phyloP scores from a whole-genome alignment of 2,797 vertebrate genomes.

The Arrhamphus sclerolepis region DNA sequence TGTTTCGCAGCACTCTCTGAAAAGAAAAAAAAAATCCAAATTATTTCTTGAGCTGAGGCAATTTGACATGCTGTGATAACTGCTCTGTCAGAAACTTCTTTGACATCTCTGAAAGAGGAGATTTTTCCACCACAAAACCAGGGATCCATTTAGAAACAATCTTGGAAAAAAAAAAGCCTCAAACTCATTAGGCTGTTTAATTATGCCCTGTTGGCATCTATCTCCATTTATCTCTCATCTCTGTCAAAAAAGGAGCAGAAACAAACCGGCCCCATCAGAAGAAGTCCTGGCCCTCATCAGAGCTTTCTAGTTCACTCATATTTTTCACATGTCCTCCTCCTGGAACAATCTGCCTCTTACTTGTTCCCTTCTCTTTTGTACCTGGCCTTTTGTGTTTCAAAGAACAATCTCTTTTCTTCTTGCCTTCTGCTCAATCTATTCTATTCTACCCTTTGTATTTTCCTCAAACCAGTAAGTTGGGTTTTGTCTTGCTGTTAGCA shows the following conservation, averaged over 20 bases:
- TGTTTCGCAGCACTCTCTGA: conserved; percentile 88
- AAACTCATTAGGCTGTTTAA: conserved; percentile 99
- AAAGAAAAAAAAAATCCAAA: conserved; percentile 86
- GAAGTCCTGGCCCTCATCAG: conserved; percentile 58
- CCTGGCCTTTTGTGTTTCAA: conserved; percentile 54
- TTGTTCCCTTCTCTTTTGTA: conserved; percentile 61
- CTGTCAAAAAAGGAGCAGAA: conserved; percentile 77
- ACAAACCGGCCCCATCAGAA: conserved; percentile 77
- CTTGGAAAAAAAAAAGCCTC: conserved; percentile 86
- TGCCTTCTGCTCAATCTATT: conserved; percentile 44
- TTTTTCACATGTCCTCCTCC: conserved; percentile 48
- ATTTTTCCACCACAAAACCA: conserved; percentile 88
- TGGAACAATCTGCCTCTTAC: conserved; percentile 62
- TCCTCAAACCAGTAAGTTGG: conserved; percentile 60
- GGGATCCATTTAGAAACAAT: conserved; percentile 86
- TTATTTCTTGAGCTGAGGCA: conserved; percentile 95
- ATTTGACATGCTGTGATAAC: conserved; percentile 99
- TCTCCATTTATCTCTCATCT: conserved; percentile 64
- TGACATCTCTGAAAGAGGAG: conserved; percentile 91
- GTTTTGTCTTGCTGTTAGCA: conserved; percentile 62
- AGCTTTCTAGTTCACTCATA: conserved; percentile 41
- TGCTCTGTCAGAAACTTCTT: conserved; percentile 98
- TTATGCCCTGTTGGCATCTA: conserved; percentile 86
- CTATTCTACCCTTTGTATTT: conserved; percentile 61
- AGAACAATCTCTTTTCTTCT: conserved; percentile 50